Percentiles rank a stretch among this genome's conserved stretches.
These are phyloP conservation scores for Cryptocephalus primarius DNA, from an alignment of 2,888 invertebrate species.

Conservation along the genomic window DNA sequence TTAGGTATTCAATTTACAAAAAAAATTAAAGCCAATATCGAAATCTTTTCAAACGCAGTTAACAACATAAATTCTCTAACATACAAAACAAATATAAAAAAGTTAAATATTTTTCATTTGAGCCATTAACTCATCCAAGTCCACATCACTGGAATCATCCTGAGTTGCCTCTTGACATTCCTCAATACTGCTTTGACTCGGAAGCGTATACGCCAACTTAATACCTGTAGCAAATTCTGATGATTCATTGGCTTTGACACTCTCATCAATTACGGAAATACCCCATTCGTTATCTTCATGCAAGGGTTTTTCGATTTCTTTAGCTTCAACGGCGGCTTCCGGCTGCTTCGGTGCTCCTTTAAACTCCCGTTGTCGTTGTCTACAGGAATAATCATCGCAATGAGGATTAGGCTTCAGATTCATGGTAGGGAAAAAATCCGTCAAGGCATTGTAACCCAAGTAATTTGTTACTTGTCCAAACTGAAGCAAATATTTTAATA, in stretches of 20 bases:
- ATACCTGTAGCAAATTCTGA: constrained; percentile 45
- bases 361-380: constrained; percentile 54
- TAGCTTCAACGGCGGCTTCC: constrained; percentile 43
- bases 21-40: no score
- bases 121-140: constrained; percentile 84
- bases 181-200: constrained; percentile 28
- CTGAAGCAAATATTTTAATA: constrained; percentile 68
- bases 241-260: constrained; percentile 39
- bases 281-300: constrained; percentile 93
- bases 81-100: neutral
- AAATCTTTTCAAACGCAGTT: no score
- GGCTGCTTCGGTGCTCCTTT: constrained; percentile 43
- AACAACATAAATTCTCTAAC: no score
- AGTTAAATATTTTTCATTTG: constrained; percentile 79
- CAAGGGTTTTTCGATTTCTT: constrained; percentile 37
- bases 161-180: constrained; percentile 19
- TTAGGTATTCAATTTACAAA: no score
- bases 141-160: constrained; percentile 39
- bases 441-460: constrained; percentile 91
- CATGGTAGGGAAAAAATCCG: constrained; percentile 96
- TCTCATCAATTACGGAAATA: constrained; percentile 59
- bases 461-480: constrained; percentile 89
- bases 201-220: constrained; percentile 41
- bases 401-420: constrained; percentile 79
- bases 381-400: constrained; percentile 79